A percentile compares a stretch with the other conserved stretches of the same genome.
phyloP scores from a whole-genome alignment of 2,888 invertebrate genomes.

The Sarcophaga variegata region DNA sequence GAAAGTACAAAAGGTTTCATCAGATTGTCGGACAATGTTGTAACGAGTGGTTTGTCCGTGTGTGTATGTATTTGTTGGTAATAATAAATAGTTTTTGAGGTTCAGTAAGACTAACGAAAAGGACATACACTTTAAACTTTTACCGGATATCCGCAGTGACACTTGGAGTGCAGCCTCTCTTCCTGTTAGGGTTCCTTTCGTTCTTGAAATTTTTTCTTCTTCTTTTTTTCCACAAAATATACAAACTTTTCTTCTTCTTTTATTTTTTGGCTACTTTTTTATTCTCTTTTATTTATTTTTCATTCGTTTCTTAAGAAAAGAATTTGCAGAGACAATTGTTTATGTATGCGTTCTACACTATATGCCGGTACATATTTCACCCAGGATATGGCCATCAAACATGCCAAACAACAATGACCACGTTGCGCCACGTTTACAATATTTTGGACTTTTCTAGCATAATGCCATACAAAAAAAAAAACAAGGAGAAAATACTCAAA shows the following conservation, averaged over 20 bases:
- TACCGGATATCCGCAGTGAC: slow-evolving; percentile 76
- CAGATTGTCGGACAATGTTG: slow-evolving; percentile 64
- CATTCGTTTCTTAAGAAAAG: slow-evolving; percentile 58
- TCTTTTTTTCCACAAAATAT: background rate
- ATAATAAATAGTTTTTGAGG: slow-evolving; percentile 65
- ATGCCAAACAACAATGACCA: slow-evolving; percentile 66
- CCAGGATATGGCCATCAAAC: slow-evolving; percentile 21
- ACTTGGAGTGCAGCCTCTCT: slow-evolving; percentile 73
- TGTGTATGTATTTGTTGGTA: slow-evolving; percentile 27
- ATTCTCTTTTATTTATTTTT: slow-evolving; percentile 48
- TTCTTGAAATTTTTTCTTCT: background rate
- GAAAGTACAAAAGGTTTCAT: slow-evolving; percentile 58
- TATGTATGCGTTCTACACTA: slow-evolving; percentile 7
- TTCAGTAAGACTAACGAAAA: slow-evolving; percentile 66
- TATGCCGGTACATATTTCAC: background rate
- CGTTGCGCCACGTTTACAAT: slow-evolving; percentile 58
- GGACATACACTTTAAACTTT: slow-evolving; percentile 74
- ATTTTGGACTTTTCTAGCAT: slow-evolving; percentile 55
- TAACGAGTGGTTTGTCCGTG: slow-evolving; percentile 26
- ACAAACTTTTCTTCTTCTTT: slow-evolving; percentile 14
- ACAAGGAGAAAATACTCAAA: slow-evolving; percentile 1
- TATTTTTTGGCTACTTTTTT: slow-evolving; percentile 27
- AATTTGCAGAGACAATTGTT: slow-evolving; percentile 61
- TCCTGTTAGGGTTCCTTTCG: slow-evolving; percentile 63
- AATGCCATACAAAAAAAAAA: background rate